Percentiles rank a stretch among this genome's conserved stretches.
These are phyloP conservation scores for Leptogaster cylindrica DNA, from an alignment of 2,888 invertebrate species.

Conservation along the genomic window DNA sequence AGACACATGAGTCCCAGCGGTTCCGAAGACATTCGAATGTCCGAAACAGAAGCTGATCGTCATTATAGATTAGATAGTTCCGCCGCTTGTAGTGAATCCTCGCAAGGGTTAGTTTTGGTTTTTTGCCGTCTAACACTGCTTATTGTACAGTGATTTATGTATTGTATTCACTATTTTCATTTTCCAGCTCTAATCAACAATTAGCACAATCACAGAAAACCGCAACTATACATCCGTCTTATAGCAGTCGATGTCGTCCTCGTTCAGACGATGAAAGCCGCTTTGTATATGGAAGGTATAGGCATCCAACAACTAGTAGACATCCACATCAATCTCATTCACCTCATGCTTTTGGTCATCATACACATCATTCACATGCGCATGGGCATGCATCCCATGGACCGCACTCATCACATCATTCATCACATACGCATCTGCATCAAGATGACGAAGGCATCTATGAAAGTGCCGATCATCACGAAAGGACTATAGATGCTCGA, in stretches of 20 bases:
- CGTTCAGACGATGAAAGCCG: slow-evolving; percentile 74
- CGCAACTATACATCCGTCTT: slow-evolving; percentile 64
- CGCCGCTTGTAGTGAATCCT: slow-evolving; percentile 74
- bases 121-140: slow-evolving; percentile 15
- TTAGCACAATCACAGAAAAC: slow-evolving; percentile 64
- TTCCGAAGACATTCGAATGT: slow-evolving; percentile 83
- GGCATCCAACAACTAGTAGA: slow-evolving; percentile 61
- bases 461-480: slow-evolving; percentile 82
- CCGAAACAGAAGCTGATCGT: slow-evolving; percentile 87
- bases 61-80: slow-evolving; percentile 84
- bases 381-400: slow-evolving; percentile 63
- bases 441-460: slow-evolving; percentile 85
- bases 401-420: slow-evolving; percentile 64
- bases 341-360: slow-evolving; percentile 64
- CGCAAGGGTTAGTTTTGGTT: slow-evolving; percentile 68
- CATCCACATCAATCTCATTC: slow-evolving; percentile 66
- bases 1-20: slow-evolving; percentile 90
- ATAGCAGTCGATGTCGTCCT: slow-evolving; percentile 67
- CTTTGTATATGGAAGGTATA: slow-evolving; percentile 76
- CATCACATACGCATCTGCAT: slow-evolving; percentile 67
- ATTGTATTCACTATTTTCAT: slow-evolving; percentile 37
- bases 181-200: slow-evolving; percentile 62
- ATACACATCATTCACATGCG: slow-evolving; percentile 63
- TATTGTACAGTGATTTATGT: no score
- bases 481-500: slow-evolving; percentile 71